Percentiles rank a stretch among this genome's conserved stretches.
phyloP scores from a whole-genome alignment of 2,888 invertebrate genomes.

The Tetanocera ferruginea region DNA sequence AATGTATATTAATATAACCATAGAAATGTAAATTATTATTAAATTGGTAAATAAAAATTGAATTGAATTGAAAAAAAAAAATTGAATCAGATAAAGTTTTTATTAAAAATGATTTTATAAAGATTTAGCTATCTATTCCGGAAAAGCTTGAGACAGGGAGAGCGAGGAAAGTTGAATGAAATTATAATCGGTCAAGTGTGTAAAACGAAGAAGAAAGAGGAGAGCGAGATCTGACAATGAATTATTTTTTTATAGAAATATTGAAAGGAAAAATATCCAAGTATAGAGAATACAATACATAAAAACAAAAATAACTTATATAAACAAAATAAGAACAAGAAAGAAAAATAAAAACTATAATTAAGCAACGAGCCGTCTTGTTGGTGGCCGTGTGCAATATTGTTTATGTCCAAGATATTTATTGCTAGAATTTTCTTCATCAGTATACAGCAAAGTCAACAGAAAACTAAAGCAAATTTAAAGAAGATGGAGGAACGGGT shows the following conservation, averaged over 20 bases:
- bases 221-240: background rate
- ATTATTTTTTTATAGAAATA: background rate
- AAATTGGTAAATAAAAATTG: no score
- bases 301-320: slow-evolving; percentile 16
- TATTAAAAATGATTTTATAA: no score
- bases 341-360: slow-evolving; percentile 47
- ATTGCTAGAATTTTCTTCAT: slow-evolving; percentile 52
- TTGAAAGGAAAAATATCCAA: no score
- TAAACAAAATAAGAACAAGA: slow-evolving; percentile 24
- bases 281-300: background rate
- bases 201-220: no score
- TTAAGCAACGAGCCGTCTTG: slow-evolving; percentile 39
- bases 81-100: no score
- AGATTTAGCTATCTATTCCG: no score
- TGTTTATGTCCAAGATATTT: slow-evolving; percentile 63
- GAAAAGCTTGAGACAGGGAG: no score
- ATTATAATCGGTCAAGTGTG: no score
- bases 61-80: no score
- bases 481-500: background rate
- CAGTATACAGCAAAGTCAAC: slow-evolving; percentile 43
- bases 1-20: no score
- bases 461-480: background rate
- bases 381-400: slow-evolving; percentile 69
- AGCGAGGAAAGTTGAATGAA: no score
- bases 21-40: no score